Evolutionary conservation across 2,113 vertebrate species (phyloP), one percentile per base, ranked within the genome.

Genomic region (Chlamydotis undulata): DNA sequence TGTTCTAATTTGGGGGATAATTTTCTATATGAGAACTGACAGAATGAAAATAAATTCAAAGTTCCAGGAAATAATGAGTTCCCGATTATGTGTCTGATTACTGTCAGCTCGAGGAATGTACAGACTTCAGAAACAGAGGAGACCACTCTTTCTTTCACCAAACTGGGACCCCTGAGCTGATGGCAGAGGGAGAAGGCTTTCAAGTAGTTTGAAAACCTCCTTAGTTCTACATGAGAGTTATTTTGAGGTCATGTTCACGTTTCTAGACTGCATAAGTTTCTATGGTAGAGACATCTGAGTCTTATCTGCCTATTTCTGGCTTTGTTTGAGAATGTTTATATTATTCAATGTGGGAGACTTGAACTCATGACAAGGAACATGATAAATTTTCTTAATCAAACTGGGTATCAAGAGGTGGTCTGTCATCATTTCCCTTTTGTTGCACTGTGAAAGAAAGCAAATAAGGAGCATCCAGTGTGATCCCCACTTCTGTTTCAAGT

Each of bases 301-400:
- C 96, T 97, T 98, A 97, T 98, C 96, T 98, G 78, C 86, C 88
- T 96, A 94, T 96, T 97, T 97, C 97, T 98, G 95, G 93, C 96
- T 97, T 96, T 95, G 89, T 95, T 96, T 97, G 96, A 96, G 94
- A 97, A 95, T 98, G 94, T 98, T 98, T 97, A 98, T 95, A 92
- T 92, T 97, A 90, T 97, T 96, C 96, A 91, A 91, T 89, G 96
- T 98, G 97, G 96, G 97, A 98, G 96, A 97, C 95, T 45, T 97
- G 95, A 98, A 97, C 96, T 98, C 95, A 97, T 90, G 93, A 97
- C 97, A 97, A 98, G 95, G 73, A 97, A 95, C 96, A 97, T 96
- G 97, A 98, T 97, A 95, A 93, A 97, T 98, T 98, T 98, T 97
- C 97, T 97, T 97, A 98, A 97, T 98, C 97, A 97, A 98, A 98